These are phyloP conservation scores for Ylistrum balloti DNA, from an alignment of 1,140 invertebrate genomes.

Conservation along the genomic window DNA sequence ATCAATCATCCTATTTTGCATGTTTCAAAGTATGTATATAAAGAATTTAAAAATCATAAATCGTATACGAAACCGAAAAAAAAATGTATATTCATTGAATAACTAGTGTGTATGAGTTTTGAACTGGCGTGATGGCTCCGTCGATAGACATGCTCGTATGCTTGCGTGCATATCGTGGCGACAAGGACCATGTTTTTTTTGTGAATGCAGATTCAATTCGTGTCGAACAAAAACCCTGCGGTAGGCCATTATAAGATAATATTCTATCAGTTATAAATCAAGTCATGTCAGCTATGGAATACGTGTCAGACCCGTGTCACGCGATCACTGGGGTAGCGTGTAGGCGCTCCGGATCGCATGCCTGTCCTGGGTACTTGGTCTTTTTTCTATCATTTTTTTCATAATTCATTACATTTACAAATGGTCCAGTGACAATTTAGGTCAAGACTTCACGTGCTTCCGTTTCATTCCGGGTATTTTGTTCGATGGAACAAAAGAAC, in stretches of 20 bases:
- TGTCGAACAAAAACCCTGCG: slow-evolving; percentile 17
- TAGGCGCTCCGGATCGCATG: background rate
- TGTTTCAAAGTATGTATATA: background rate
- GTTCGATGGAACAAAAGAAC: slow-evolving; percentile 7
- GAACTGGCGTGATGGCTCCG: background rate
- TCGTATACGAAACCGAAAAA: background rate
- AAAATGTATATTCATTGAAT: background rate
- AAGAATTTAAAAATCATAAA: background rate
- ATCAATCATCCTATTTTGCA: background rate
- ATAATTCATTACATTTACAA: slow-evolving; percentile 36
- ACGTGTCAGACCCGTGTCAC: background rate
- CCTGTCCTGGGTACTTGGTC: background rate
- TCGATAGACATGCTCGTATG: slow-evolving; percentile 22
- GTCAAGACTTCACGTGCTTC: slow-evolving; percentile 26
- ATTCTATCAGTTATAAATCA: background rate
- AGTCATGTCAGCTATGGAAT: background rate
- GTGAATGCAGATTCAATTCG: slow-evolving; percentile 33
- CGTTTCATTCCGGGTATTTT: slow-evolving; percentile 26
- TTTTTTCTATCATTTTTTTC: slow-evolving; percentile 25
- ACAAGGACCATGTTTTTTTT: slow-evolving; percentile 20
- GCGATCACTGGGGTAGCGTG: background rate
- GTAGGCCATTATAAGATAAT: slow-evolving; percentile 5
- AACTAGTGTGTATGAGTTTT: background rate
- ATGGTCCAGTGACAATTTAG: slow-evolving; percentile 25
- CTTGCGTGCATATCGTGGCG: background rate